Evolutionary conservation across 1,140 invertebrate species (phyloP), one percentile per base, ranked within the genome.

Genomic region (Paralvinella palmiformis): DNA sequence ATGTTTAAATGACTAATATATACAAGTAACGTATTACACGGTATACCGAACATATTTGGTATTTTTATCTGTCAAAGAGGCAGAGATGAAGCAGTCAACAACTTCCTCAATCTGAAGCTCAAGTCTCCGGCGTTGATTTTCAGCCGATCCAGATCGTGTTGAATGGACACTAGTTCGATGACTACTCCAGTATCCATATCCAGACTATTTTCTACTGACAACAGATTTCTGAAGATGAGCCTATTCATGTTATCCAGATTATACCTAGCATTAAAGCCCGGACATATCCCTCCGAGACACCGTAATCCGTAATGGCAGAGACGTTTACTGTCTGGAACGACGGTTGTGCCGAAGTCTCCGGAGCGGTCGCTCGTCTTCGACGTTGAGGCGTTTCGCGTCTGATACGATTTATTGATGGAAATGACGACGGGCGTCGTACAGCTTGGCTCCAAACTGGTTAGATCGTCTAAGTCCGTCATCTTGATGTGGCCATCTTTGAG

Each of bases 401-500:
- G 29, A 17, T 17, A 22, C 6, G 33, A 7, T 31, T 52, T 29
- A 44, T 44, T 44, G 10, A 13, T n/a, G n/a, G n/a, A n/a, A n/a
- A n/a, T n/a, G n/a, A n/a, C n/a, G n/a, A 13, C 60, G 41, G 45
- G 20, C 48, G 27, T 13, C n/a, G 36, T 20, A 68, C 77, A 79
- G 13, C 67, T 67, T 1, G 77, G 77, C 65, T 79, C 77, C n/a
- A 75, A 29, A 66, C 74, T 76, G 56, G 75, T 73, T 27, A 77
- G 69, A 63, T 79, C 77, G 62, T 79, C 75, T 10, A 79, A 62
- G 66, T 79, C 77, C 37, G 74, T 79, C 65, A 79, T 72, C 59
- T 77, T 77, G 13, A 79, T 66, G 22, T 57, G 66, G 48, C 53
- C 59, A 62, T 73, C 72, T n/a, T 73, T 65, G 20, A 61, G 31